Percentiles rank a stretch among this genome's conserved stretches.
Conservation (phyloP, 2,113 vertebrate genomes). For the Oceanodroma tethys region DNA sequence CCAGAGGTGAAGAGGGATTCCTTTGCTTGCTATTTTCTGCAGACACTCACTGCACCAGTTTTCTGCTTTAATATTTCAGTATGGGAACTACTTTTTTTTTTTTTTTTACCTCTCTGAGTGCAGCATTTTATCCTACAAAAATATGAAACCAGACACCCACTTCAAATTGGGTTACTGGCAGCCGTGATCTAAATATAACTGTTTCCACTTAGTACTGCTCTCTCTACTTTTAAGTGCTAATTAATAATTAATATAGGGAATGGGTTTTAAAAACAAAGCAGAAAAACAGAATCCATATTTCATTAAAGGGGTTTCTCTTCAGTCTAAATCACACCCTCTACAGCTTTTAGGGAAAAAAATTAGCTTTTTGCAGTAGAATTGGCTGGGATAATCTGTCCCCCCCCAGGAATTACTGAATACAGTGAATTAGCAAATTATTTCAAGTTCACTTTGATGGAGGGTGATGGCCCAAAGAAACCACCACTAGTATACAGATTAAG, state of each 20-base stretch:
- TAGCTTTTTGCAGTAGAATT: background rate
- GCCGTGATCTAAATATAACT: slow-evolving; percentile 51
- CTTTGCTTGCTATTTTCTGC: background rate
- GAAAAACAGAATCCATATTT: background rate
- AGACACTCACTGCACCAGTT: background rate
- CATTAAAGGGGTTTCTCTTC: background rate
- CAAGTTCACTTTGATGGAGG: background rate
- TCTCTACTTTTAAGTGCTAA: slow-evolving; percentile 11
- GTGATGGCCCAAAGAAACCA: background rate
- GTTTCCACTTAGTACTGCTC: background rate
- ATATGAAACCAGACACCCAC: background rate
- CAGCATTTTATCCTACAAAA: slow-evolving; percentile 11
- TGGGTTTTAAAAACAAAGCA: slow-evolving; percentile 8
- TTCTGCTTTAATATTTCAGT: slow-evolving; percentile 24
- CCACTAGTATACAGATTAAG: background rate
- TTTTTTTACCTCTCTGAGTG: background rate
- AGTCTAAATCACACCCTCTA: background rate
- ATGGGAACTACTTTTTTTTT: background rate
- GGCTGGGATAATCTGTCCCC: background rate
- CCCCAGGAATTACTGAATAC: background rate
- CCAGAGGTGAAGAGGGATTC: background rate
- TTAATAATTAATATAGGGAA: slow-evolving; percentile 35
- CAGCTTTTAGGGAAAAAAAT: background rate
- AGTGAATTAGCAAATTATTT: background rate
- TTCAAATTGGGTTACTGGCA: slow-evolving; percentile 49